Base-by-base conservation (phyloP, 2,113 vertebrate genomes). In the Pachycephala philippinensis region DNA sequence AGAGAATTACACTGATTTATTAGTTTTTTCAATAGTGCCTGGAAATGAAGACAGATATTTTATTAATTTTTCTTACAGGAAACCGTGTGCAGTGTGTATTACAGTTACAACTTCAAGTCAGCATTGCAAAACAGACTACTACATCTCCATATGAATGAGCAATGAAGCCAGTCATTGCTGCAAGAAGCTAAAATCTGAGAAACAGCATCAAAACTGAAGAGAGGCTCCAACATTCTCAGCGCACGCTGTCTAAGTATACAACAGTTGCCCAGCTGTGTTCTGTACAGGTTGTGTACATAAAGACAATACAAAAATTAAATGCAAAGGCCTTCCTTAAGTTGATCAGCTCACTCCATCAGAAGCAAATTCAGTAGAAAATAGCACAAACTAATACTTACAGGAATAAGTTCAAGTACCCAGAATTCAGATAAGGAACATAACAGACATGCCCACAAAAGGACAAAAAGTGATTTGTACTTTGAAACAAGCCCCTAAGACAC, bases 341-440 rank as follows among this genome's bases (percentile, higher is more conserved):
- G 61, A 82, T 85, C 66, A 76, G 21, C 63, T 92, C 69, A 75
- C 53, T 90, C 44, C 50, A 65, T 57, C 64, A 95, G 84, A 91
- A 87, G 72, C 13, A 95, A 84, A 87, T 88, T 82, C 49, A 74
- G 19, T n/a, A 87, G 77, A 72, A 92, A 95, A 86, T 28, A 86
- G 77, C 40, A 87, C 49, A 64, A 72, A 76, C 57, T 63, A 64
- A 66, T 89, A 45, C 26, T 93, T 84, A 77, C 18, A 89, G 63
- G 76, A 91, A 2, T 28, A 89, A 65, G 11, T 31, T 74, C 16
- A 31, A 77, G 45, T 49, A 49, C 18, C 47, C 71, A 72, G 39
- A 70, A 56, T 61, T 90, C 6, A 5, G 64, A 57, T 30, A 81
- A 31, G 30, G 59, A 90, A 57, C 33, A 21, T 22, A 52, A 74